Base-by-base conservation (phyloP, 2,888 invertebrate genomes). In the Apomyelois bistriatella region DNA sequence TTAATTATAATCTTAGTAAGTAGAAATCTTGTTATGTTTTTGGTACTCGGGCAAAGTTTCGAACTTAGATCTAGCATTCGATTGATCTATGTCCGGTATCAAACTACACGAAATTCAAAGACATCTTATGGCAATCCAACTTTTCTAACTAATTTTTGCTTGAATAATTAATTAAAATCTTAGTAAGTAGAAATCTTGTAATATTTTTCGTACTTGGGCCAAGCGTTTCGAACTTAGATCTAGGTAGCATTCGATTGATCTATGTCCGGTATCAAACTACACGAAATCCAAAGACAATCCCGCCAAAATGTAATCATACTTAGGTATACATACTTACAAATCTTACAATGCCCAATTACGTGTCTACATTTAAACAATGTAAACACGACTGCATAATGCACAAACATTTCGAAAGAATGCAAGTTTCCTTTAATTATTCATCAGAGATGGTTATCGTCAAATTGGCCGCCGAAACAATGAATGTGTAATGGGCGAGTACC, bases 401-500 rank as follows among this genome's bases (percentile, higher is more conserved):
- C 37, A 52, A 43, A 52, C 53, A 52, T 60, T 60, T 57, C 60
- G 57, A 56, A 57, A 58, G 58, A 64, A 54, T 68, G 52, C 55
- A 55, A 60, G 61, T 74, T 72, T 72, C 72, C 74, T 72, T 72
- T 69, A 70, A 67, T 64, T 67, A 59, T 63, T 48, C 61, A 51
- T 57, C 55, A 53, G 54, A 58, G 73, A 75, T 79, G 59, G 62
- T 65, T 70, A 81, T 80, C 78, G 55, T 54, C 53, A 68, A 66
- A 70, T 66, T 70, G 61, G 57, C 58, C 48, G 55, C 55, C 50
- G 55, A 68, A 76, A 79, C 80, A 80, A 80, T 79, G 74, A 66
- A 65, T 58, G 56, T 46, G 57, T 54, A 43, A 35, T 59, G 59
- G 58, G 59, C 60, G 61, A 68, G 37, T 72, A 16, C 32, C 41